Evolutionary conservation across 2,113 vertebrate genomes (phyloP).

Genomic region (Neotoma lepida): DNA sequence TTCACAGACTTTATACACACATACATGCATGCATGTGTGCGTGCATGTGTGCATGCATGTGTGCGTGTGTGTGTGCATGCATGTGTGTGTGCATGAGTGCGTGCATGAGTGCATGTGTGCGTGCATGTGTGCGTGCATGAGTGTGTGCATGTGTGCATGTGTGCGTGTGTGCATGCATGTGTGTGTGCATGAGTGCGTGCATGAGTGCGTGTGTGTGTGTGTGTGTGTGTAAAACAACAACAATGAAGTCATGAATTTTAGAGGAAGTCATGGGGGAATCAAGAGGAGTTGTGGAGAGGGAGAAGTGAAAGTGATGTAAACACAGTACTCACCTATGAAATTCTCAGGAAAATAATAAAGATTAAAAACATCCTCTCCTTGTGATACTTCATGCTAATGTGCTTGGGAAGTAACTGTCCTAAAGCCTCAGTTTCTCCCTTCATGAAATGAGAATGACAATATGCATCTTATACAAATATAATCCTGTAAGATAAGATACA

Average conservation of each 20-base stretch:
- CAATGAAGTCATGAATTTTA: neutral
- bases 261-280: neutral
- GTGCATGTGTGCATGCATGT: neutral
- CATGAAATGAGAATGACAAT: neutral
- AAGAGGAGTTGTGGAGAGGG: neutral
- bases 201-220: neutral
- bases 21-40: neutral
- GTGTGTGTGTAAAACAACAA: neutral
- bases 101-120: neutral
- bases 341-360: neutral
- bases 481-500: neutral
- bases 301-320: neutral
- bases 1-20: neutral
- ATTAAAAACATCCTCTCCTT: neutral
- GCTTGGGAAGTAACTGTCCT: neutral
- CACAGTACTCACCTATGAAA: neutral
- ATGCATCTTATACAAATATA: neutral
- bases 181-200: neutral
- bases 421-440: neutral
- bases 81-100: neutral
- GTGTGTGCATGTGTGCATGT: neutral
- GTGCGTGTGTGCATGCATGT: neutral
- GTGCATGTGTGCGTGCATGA: neutral
- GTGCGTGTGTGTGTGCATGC: neutral
- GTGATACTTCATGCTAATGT: neutral